phyloP scores from a whole-genome alignment of 2,797 vertebrate genomes.

The Podarcis lilfordi region DNA sequence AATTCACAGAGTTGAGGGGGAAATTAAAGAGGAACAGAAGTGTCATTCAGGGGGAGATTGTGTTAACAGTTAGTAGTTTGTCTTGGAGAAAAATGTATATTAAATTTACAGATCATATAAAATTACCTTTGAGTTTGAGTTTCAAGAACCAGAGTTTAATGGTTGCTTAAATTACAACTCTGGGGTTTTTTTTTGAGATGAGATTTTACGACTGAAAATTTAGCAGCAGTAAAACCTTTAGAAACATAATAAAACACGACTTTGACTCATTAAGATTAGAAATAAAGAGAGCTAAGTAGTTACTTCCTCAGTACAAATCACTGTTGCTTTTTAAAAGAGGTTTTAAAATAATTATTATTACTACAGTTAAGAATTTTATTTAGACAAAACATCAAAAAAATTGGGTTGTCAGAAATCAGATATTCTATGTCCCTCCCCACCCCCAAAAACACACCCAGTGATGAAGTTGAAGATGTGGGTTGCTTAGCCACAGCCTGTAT shows the following conservation, averaged over 20 bases:
- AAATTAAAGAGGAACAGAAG: conserved; percentile 48
- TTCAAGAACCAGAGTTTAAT: conserved; percentile 28
- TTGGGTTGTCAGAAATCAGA: not conserved
- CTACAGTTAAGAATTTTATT: not conserved
- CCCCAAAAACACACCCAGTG: not conserved
- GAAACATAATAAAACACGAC: not conserved
- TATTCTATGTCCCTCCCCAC: not conserved
- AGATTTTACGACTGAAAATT: conserved; percentile 13
- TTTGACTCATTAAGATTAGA: not conserved
- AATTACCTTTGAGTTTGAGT: conserved; percentile 40
- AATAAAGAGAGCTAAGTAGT: not conserved
- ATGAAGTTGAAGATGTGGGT: not conserved
- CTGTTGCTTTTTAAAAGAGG: not conserved
- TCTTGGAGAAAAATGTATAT: conserved; percentile 30
- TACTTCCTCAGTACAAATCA: not conserved
- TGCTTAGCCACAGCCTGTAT: not conserved
- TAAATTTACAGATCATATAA: conserved; percentile 30
- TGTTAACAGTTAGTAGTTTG: conserved; percentile 32
- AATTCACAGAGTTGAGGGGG: conserved; percentile 56
- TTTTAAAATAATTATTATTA: not conserved
- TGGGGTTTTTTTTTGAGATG: not conserved
- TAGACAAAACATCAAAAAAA: not conserved
- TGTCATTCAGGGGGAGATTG: conserved; percentile 42
- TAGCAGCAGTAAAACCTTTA: conserved; percentile 34
- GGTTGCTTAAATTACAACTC: conserved; percentile 45